phyloP scores from a whole-genome alignment of 2,888 invertebrate species.

The Caenorhabditis plicata region DNA sequence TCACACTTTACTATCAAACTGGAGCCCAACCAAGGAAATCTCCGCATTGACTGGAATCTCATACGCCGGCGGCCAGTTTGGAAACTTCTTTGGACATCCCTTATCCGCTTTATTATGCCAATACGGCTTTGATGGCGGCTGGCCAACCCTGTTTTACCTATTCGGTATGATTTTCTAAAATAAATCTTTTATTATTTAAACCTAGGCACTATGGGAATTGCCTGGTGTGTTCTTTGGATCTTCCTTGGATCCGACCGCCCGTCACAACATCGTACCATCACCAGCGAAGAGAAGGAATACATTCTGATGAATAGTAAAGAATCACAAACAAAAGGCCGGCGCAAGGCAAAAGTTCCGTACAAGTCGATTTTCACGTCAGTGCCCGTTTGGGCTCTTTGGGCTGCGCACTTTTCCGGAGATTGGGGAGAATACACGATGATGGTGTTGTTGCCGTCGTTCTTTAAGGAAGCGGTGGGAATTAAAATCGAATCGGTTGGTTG shows the following conservation, averaged over 20 bases:
- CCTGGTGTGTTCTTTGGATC: slow-evolving; percentile 69
- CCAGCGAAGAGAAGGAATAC: slow-evolving; percentile 66
- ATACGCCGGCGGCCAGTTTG: slow-evolving; percentile 76
- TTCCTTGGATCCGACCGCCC: slow-evolving; percentile 70
- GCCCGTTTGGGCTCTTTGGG: slow-evolving; percentile 67
- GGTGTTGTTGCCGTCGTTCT: slow-evolving; percentile 68
- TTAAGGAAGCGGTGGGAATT: slow-evolving; percentile 64
- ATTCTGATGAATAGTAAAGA: slow-evolving; percentile 52
- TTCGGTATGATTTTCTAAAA: too few species aligned
- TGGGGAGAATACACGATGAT: slow-evolving; percentile 70
- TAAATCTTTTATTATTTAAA: too few species aligned
- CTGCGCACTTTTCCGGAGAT: slow-evolving; percentile 68
- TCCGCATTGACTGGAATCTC: slow-evolving; percentile 80
- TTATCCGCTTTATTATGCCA: slow-evolving; percentile 72
- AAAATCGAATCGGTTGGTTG: slow-evolving; percentile 55
- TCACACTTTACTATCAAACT: slow-evolving; percentile 86
- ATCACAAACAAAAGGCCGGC: slow-evolving; percentile 46
- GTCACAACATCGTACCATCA: slow-evolving; percentile 71
- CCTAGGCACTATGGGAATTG: slow-evolving; percentile 66
- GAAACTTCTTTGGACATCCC: slow-evolving; percentile 77
- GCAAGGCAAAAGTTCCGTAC: slow-evolving; percentile 66
- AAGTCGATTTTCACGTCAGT: slow-evolving; percentile 65
- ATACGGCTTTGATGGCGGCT: slow-evolving; percentile 71
- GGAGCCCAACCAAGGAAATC: slow-evolving; percentile 89
- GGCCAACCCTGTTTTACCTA: slow-evolving; percentile 73